A percentile compares a stretch with the other conserved stretches of the same genome.
phyloP scores from a whole-genome alignment of 2,797 vertebrate genomes.

The Tamandua tetradactyla region DNA sequence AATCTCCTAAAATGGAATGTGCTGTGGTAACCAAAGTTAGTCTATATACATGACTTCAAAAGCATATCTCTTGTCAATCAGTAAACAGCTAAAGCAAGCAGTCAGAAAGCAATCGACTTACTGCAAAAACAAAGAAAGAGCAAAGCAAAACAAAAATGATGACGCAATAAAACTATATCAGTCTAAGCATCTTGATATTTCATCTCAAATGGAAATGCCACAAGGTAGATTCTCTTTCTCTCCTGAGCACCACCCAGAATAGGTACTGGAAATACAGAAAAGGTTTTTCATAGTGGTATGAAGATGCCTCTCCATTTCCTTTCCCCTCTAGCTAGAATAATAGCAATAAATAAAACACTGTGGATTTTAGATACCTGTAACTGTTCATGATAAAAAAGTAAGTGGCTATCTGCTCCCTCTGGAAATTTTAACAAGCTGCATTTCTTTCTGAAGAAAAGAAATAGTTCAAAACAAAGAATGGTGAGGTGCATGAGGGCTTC shows the following conservation, averaged over 20 bases:
- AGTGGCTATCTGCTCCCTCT: not conserved
- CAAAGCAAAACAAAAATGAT: not conserved
- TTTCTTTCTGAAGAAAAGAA: not conserved
- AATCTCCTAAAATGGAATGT: not conserved
- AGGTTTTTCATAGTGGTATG: not conserved
- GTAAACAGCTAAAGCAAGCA: not conserved
- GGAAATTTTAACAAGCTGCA: not conserved
- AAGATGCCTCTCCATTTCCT: not conserved
- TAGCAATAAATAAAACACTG: not conserved
- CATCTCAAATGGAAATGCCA: not conserved
- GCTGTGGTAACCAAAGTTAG: not conserved
- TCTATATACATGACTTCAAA: not conserved
- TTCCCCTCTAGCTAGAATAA: not conserved
- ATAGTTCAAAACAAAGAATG: not conserved
- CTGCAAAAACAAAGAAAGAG: not conserved
- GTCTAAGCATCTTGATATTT: not conserved
- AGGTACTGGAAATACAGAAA: not conserved
- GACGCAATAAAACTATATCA: not conserved
- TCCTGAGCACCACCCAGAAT: not conserved
- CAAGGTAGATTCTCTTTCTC: not conserved
- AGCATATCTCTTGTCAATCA: not conserved
- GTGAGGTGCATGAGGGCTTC: not conserved
- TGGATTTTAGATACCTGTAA: not conserved
- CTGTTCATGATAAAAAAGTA: not conserved
- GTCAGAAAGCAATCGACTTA: conserved; percentile 13